A percentile compares a stretch with the other conserved stretches of the same genome.
phyloP scores from a whole-genome alignment of 2,797 vertebrate genomes.

The Pelochelys cantorii region DNA sequence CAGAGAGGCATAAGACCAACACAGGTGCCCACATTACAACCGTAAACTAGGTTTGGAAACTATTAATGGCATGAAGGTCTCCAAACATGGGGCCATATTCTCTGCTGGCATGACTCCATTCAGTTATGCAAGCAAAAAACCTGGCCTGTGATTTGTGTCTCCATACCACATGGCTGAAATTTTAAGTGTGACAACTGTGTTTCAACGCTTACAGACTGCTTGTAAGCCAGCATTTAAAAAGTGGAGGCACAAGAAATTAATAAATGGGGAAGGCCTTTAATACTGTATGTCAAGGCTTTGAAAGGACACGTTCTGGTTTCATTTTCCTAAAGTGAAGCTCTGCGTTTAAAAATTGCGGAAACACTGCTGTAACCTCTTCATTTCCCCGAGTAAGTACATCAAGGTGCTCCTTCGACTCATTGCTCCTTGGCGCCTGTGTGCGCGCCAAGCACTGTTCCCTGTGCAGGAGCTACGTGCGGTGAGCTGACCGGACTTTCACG shows the following conservation, averaged over 20 bases:
- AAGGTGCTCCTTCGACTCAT: no score
- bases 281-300: rapidly evolving
- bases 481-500: no score
- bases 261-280: neutral
- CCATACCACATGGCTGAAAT: neutral
- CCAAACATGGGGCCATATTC: rapidly evolving
- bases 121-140: neutral
- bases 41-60: neutral
- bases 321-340: neutral
- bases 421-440: neutral
- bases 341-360: neutral
- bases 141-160: neutral
- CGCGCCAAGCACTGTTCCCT: neutral
- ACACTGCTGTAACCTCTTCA: rapidly evolving
- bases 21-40: rapidly evolving
- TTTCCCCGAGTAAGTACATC: rapidly evolving
- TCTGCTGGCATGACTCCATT: neutral
- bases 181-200: neutral
- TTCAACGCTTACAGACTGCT: neutral
- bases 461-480: neutral
- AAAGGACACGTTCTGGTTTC: rapidly evolving
- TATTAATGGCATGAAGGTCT: neutral
- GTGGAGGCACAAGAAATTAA: no score
- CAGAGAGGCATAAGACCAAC: neutral
- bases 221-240: neutral